These are phyloP conservation scores for Silurus glanis DNA, from an alignment of 2,113 vertebrate species.

Conservation along the genomic window DNA sequence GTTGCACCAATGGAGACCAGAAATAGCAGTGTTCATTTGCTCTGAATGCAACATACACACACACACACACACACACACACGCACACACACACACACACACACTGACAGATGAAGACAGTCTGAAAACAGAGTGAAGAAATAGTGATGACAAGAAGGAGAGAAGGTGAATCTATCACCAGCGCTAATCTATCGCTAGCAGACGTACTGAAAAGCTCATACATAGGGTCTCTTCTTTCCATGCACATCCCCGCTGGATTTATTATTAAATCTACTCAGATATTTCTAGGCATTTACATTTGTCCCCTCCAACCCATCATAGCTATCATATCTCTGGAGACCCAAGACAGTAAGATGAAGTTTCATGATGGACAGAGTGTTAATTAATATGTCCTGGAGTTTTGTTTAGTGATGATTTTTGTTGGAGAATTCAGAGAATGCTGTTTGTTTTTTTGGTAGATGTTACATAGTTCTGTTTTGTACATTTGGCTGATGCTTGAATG, in stretches of 20 bases:
- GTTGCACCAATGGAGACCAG: neutral
- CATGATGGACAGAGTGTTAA: neutral
- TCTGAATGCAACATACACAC: neutral
- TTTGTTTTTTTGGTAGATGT: neutral
- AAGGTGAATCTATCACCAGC: slow-evolving; percentile 5
- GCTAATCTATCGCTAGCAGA: slow-evolving; percentile 27
- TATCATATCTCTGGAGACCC: neutral
- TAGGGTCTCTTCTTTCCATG: slow-evolving; percentile 21
- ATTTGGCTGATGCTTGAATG: neutral
- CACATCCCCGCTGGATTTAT: slow-evolving; percentile 28
- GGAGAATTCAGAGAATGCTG: neutral
- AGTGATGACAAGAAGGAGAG: slow-evolving; percentile 3
- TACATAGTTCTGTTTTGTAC: neutral
- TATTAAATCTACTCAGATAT: slow-evolving; percentile 35
- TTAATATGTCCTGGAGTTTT: slow-evolving; percentile 4
- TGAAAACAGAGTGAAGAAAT: neutral
- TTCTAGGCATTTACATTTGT: neutral
- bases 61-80: neutral
- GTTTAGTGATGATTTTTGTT: neutral
- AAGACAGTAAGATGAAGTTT: neutral
- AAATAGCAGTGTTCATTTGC: neutral
- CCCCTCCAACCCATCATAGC: neutral
- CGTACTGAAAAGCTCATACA: slow-evolving; percentile 26
- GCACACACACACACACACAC: neutral
- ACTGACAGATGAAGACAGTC: slow-evolving; percentile 25